phyloP scores from a whole-genome alignment of 2,797 vertebrate genomes.

The Eulemur rubriventer region DNA sequence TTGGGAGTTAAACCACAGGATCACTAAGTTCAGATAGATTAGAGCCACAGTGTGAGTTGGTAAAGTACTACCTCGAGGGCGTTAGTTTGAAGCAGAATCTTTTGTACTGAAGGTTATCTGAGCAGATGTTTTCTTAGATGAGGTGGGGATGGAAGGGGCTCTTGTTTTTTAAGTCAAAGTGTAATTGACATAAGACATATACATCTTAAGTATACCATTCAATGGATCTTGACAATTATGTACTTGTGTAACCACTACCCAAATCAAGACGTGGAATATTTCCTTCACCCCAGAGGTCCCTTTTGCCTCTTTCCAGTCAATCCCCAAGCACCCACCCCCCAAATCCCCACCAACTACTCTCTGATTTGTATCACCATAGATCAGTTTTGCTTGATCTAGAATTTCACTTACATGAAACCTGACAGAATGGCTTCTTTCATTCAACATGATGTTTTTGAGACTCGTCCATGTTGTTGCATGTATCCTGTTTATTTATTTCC shows the following conservation, averaged over 20 bases:
- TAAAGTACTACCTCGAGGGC: background rate
- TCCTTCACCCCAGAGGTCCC: background rate
- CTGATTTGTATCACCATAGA: background rate
- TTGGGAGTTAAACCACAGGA: background rate
- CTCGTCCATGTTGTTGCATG: background rate
- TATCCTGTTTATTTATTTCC: background rate
- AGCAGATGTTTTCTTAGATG: background rate
- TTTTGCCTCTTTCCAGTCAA: background rate
- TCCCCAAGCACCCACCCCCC: background rate
- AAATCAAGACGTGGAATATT: background rate
- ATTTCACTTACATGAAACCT: slow-evolving; percentile 17
- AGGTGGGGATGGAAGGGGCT: background rate
- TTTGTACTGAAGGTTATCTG: background rate
- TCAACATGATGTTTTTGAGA: background rate
- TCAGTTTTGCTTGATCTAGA: slow-evolving; percentile 6
- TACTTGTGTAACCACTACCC: background rate
- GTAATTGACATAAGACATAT: slow-evolving; percentile 14
- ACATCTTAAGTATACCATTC: background rate
- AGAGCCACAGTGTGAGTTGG: background rate
- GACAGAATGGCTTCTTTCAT: background rate
- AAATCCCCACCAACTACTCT: background rate
- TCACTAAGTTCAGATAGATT: background rate
- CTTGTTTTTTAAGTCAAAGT: slow-evolving; percentile 34
- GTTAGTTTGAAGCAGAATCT: background rate
- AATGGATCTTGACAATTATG: background rate